Conservation (phyloP, 2,113 vertebrate genomes). For the Upupa epops region DNA sequence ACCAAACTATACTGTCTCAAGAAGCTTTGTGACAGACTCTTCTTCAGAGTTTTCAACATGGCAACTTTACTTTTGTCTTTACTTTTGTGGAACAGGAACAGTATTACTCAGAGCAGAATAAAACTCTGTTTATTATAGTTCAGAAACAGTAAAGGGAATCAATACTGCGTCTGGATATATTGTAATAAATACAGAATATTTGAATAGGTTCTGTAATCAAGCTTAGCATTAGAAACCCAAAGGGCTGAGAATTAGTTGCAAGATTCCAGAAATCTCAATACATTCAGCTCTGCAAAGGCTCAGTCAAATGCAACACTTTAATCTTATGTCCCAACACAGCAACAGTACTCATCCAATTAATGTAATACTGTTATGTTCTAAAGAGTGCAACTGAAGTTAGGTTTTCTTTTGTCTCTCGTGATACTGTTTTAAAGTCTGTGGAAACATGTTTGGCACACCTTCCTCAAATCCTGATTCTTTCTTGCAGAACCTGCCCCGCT, state of each 20-base stretch:
- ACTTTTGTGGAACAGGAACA: not conserved
- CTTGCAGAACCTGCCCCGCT: constrained; percentile 23
- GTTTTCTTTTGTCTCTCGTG: not conserved
- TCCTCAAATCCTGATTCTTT: not conserved
- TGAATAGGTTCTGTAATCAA: not conserved
- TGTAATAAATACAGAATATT: not conserved
- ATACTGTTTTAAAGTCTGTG: not conserved
- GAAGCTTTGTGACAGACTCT: not conserved
- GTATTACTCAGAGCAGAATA: not conserved
- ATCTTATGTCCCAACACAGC: not conserved
- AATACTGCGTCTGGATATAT: not conserved
- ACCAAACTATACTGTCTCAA: not conserved
- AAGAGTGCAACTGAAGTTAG: rapidly evolving
- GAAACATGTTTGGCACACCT: not conserved
- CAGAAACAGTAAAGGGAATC: not conserved
- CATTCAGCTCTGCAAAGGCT: not conserved
- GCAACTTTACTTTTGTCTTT: not conserved
- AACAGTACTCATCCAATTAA: not conserved
- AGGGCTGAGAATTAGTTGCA: not conserved
- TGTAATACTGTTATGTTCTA: not conserved
- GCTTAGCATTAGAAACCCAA: not conserved
- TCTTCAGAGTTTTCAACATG: not conserved
- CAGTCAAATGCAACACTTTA: not conserved
- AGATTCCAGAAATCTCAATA: not conserved
- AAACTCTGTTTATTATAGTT: not conserved